Base-by-base conservation (phyloP, 2,888 invertebrate species). In the Nomada goodeniana region DNA sequence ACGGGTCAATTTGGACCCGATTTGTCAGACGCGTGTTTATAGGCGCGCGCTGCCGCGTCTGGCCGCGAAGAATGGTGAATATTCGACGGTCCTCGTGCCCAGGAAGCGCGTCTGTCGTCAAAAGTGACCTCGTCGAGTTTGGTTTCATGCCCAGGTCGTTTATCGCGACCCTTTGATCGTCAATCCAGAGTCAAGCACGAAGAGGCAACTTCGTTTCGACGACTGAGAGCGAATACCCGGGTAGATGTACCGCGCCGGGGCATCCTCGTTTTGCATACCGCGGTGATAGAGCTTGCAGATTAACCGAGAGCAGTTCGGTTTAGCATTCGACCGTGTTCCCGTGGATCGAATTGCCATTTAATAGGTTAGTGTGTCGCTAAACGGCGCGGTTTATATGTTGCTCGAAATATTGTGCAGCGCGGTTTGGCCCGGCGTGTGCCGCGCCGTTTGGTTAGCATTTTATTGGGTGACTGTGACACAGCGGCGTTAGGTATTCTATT, bases 71-170 rank as follows among this genome's bases (percentile, higher is more conserved):
- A 61, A 63, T 59, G 53, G 68, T 84, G 82, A 87, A 87, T 88
- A 86, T 84, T 85, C 90, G 84, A 85, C 83, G 84, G 81, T 57
- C 80, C 83, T 70, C 79, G 81, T 53, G 64, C 76, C 42, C 52
- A 53, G 53, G 59, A 23, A 61, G 70, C 47, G 70, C 47, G 79
- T n/a, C 68, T 63, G 55, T 69, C 64, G 65, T 29, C 67, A 50
- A 55, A 67, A 70, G 59, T 47, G 52, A 72, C 69, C 84, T 69
- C 78, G 60, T 55, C 59, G 82, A 88, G 84, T 82, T 84, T 84
- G 36, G 80, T 76, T 82, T 23, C 55, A 69, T 13, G 10, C 15
- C 47, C 47, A 23, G 52, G 64, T 20, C 44, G 71, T 67, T 73
- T 77, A 75, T 55, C 68, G 69, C 53, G 36, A 53, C 60, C 26